Percentiles rank a stretch among this genome's conserved stretches.
Conservation (phyloP, 1,140 invertebrate genomes). For the Lepidurus apus region DNA sequence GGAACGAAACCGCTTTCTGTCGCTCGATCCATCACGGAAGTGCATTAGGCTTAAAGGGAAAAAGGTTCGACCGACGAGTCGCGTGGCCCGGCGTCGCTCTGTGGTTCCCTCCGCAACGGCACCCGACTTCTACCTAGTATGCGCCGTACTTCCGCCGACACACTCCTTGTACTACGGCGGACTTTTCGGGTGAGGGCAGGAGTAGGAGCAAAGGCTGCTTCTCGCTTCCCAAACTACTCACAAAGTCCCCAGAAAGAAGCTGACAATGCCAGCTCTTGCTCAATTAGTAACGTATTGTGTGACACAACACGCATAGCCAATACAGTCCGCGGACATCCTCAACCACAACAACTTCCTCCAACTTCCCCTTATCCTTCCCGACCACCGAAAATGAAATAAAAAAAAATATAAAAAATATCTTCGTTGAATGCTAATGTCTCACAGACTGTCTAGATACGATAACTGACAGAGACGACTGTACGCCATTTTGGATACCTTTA, state of each 20-base stretch:
- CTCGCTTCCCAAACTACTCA: too few relatives aligned
- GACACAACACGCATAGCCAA: conserved; percentile 4
- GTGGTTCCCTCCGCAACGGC: background rate
- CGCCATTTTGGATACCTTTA: too few relatives aligned
- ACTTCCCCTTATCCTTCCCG: background rate
- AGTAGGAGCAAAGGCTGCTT: too few relatives aligned
- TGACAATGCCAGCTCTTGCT: background rate
- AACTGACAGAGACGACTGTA: too few relatives aligned
- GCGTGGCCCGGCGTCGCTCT: background rate
- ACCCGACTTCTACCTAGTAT: background rate
- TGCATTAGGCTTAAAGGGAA: conserved; percentile 15
- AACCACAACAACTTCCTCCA: background rate
- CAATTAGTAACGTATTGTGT: conserved; percentile 17
- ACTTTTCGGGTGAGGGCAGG: too few relatives aligned
- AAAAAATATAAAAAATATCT: too few relatives aligned
- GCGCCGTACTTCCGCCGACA: too few relatives aligned
- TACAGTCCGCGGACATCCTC: background rate
- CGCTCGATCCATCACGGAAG: conserved; percentile 4
- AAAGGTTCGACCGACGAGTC: background rate
- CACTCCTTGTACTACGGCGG: too few relatives aligned
- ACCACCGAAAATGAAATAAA: too few relatives aligned
- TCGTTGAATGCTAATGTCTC: too few relatives aligned
- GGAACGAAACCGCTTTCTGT: background rate
- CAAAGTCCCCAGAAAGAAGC: background rate
- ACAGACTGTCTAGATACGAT: too few relatives aligned